A percentile compares a stretch with the other conserved stretches of the same genome.
Evolutionary conservation across 2,797 vertebrate species (phyloP).

Genomic region (Gallinago nigripennis): DNA sequence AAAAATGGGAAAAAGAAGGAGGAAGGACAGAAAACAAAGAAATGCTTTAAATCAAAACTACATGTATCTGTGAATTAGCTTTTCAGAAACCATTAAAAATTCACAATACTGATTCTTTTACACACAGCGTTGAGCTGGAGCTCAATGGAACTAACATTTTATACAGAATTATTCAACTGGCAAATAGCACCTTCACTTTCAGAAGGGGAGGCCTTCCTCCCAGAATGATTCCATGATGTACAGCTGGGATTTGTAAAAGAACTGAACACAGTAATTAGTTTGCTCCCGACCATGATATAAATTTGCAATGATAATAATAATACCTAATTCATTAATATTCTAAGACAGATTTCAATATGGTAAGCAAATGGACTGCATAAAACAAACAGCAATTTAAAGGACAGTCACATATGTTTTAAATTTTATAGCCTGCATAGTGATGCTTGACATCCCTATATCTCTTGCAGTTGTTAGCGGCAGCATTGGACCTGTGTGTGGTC

Average conservation of each 20-base stretch:
- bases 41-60: background rate
- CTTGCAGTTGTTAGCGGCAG: background rate
- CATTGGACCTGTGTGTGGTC: background rate
- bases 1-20: background rate
- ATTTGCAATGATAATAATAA: background rate
- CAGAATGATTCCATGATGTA: background rate
- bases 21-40: background rate
- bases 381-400: background rate
- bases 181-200: background rate
- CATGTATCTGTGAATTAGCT: background rate
- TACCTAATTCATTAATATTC: background rate
- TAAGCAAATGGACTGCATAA: background rate
- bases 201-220: background rate
- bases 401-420: background rate
- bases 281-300: background rate
- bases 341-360: background rate
- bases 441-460: background rate
- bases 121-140: background rate
- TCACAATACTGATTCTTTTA: background rate
- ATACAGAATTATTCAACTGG: background rate
- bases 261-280: background rate
- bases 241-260: background rate
- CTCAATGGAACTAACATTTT: background rate
- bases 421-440: background rate
- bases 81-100: constrained; percentile 21